Base-by-base conservation (phyloP, 2,888 invertebrate species). In the Drosophila buzzatii region DNA sequence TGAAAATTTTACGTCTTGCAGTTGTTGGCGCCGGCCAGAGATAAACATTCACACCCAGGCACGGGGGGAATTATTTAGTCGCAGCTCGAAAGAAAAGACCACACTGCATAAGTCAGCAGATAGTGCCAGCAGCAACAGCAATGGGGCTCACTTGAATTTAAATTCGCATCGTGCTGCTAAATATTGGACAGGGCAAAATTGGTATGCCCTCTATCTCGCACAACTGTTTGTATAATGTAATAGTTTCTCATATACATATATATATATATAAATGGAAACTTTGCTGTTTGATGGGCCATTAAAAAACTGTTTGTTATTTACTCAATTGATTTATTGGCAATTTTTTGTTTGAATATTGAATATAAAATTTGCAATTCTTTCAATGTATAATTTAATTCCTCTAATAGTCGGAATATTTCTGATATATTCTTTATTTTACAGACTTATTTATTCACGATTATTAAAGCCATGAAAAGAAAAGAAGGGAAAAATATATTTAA, bases 1-100 rank as follows among this genome's bases (percentile, higher is more conserved):
- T 88, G 68, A 80, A 90, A 88, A 74, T 73, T 69, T 72, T 80
- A 76, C 74, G 70, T 74, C 70, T 76, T 77, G 70, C 69, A 79
- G 70, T 83, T 73, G 70, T 62, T 83, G 70, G 70, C 67, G 77
- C 67, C 67, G 59, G 23, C n/a, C 59, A 45, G 52, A 89, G 70
- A 84, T 79, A 87, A 76, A 68, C 66, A 68, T 76, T 64, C 16
- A 31, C 41, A 33, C n/a, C 41, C 31, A 20, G 60, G 35, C 64
- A 82, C 31, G 20, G 33, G 20, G 68, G 55, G 52, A 81, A 57
- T 58, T 62, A 59, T 64, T 52, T 64, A 55, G 58, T 61, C 27
- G 23, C 39, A 52, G 49, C 56, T 64, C 42, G 44, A 44, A 78
- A 39, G 49, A 53, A 53, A 27, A 59, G 14, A 57, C 60, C 58